A percentile compares a stretch with the other conserved stretches of the same genome.
phyloP scores from a whole-genome alignment of 2,888 invertebrate genomes.

The Cheilosia vulpina region DNA sequence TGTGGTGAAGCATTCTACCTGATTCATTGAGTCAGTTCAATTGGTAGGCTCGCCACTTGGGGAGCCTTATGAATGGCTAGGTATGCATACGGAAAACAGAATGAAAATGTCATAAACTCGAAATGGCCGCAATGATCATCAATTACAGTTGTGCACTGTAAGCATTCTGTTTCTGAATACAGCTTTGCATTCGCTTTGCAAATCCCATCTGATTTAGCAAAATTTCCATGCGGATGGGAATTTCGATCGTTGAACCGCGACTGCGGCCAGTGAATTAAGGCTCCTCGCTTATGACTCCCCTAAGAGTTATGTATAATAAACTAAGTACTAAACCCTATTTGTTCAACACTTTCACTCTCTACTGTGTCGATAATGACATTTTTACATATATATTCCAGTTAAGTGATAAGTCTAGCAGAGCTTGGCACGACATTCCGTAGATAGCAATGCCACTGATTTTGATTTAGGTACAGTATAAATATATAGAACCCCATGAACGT shows the following conservation, averaged over 20 bases:
- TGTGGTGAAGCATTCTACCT: too few relatives aligned
- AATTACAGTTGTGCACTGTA: background rate
- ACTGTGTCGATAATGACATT: constrained; percentile 11
- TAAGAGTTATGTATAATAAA: background rate
- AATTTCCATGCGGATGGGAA: background rate
- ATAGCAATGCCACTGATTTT: constrained; percentile 24
- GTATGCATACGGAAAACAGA: too few relatives aligned
- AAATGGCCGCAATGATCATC: too few relatives aligned
- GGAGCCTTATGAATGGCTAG: too few relatives aligned
- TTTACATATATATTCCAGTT: constrained; percentile 6
- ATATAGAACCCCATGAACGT: background rate
- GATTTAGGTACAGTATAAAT: constrained; percentile 11
- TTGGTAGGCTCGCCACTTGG: too few relatives aligned
- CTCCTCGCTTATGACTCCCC: background rate
- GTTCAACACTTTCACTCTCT: constrained; percentile 21
- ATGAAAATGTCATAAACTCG: too few relatives aligned
- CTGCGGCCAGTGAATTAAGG: background rate
- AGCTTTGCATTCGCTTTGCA: background rate
- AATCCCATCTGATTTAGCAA: constrained; percentile 28
- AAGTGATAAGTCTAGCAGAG: constrained; percentile 26
- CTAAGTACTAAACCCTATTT: background rate
- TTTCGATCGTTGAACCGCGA: constrained; percentile 32
- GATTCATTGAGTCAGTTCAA: too few relatives aligned
- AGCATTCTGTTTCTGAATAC: background rate
- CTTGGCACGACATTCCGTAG: constrained; percentile 16